A percentile compares a stretch with the other conserved stretches of the same genome.
Conservation (phyloP, 2,113 vertebrate species). For the Pelvicachromis taeniatus region DNA sequence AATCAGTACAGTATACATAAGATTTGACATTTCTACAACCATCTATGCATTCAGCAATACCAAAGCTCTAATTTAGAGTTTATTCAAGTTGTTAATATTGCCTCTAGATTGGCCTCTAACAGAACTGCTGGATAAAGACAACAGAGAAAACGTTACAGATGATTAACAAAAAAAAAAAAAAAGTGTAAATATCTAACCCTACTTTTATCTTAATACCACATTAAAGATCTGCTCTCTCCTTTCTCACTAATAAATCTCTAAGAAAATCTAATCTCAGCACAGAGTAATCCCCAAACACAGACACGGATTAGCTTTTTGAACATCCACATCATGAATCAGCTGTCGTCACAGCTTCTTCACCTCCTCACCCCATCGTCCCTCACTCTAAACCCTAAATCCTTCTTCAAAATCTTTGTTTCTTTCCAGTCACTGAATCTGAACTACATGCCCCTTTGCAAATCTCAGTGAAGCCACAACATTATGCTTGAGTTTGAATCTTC, state of each 20-base stretch:
- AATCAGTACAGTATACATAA: neutral
- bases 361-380: neutral
- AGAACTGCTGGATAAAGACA: neutral
- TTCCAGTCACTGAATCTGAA: neutral
- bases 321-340: neutral
- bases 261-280: conserved; percentile 47
- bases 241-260: conserved; percentile 42
- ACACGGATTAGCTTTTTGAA: conserved; percentile 33
- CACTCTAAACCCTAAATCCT: neutral
- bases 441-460: neutral
- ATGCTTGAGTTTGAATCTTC: neutral
- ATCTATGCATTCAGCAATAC: neutral
- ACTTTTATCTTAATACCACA: neutral
- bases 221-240: neutral
- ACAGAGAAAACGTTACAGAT: neutral
- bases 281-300: conserved; percentile 41
- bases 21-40: neutral
- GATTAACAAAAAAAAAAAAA: neutral
- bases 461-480: neutral
- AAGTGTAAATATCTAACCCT: neutral
- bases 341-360: neutral
- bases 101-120: neutral
- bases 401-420: neutral
- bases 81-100: neutral
- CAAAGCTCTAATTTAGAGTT: too few relatives aligned